Evolutionary conservation across 2,113 vertebrate species (phyloP).

Genomic region (Paralichthys olivaceus): DNA sequence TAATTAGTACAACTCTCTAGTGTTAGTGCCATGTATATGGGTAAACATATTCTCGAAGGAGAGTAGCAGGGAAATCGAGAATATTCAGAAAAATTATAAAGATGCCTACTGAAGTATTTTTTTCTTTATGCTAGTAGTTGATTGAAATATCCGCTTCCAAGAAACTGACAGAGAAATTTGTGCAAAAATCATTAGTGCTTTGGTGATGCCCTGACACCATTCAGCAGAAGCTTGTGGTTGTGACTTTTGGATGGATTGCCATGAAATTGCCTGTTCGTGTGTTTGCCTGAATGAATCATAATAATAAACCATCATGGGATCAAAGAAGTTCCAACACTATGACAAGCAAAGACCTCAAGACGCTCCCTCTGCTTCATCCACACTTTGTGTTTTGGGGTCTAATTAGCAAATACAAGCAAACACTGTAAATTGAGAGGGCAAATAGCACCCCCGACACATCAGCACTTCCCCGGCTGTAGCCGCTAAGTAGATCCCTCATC

Average conservation of each 20-base stretch:
- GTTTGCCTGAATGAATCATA: neutral
- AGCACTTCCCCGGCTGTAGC: neutral
- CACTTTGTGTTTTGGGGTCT: neutral
- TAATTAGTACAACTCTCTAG: constrained; percentile 47
- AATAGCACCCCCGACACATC: too few relatives aligned
- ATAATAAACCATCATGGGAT: neutral
- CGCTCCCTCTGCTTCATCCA: neutral
- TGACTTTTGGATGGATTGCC: neutral
- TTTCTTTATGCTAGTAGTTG: neutral
- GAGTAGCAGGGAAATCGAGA: neutral
- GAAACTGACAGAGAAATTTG: neutral
- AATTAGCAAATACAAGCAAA: neutral
- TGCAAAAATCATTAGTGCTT: neutral
- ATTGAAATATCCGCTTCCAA: neutral
- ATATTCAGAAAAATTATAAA: neutral
- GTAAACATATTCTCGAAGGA: too few relatives aligned
- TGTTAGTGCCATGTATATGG: neutral
- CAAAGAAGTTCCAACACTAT: neutral
- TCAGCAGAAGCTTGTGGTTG: too few relatives aligned
- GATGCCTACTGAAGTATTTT: neutral
- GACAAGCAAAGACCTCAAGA: neutral
- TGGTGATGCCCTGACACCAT: neutral
- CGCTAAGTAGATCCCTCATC: neutral
- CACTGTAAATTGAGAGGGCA: neutral
- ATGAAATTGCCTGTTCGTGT: neutral